A percentile compares a stretch with the other conserved stretches of the same genome.
Evolutionary conservation across 2,113 vertebrate species (phyloP).

Genomic region (Esox niger): DNA sequence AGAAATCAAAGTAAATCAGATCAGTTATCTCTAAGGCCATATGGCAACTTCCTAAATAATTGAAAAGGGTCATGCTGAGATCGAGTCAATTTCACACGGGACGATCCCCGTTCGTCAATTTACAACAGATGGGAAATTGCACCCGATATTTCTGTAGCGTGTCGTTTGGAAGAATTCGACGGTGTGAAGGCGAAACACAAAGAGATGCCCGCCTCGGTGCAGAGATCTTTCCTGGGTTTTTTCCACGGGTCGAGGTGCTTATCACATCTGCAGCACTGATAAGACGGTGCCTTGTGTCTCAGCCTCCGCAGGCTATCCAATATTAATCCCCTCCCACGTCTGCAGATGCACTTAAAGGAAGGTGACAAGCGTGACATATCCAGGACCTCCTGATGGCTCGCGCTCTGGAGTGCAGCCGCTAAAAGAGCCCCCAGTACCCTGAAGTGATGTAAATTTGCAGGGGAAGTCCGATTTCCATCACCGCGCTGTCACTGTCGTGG

Average conservation of each 20-base stretch:
- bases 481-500: slow-evolving; percentile 72
- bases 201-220: slow-evolving; percentile 67
- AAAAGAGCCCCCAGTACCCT: slow-evolving; percentile 73
- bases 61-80: slow-evolving; percentile 67
- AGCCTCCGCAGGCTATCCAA: slow-evolving; percentile 77
- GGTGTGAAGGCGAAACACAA: slow-evolving; percentile 57
- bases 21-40: slow-evolving; percentile 62
- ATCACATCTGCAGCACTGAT: slow-evolving; percentile 70
- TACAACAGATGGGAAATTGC: slow-evolving; percentile 72
- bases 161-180: slow-evolving; percentile 57
- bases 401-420: slow-evolving; percentile 69
- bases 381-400: slow-evolving; percentile 79
- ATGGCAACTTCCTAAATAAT: slow-evolving; percentile 69
- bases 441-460: slow-evolving; percentile 74
- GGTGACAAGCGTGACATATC: slow-evolving; percentile 79
- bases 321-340: slow-evolving; percentile 80
- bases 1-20: slow-evolving; percentile 61
- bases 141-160: slow-evolving; percentile 58
- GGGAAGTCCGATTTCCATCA: slow-evolving; percentile 74
- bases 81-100: slow-evolving; percentile 69
- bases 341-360: slow-evolving; percentile 75
- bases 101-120: slow-evolving; percentile 67
- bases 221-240: slow-evolving; percentile 65
- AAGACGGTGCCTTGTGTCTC: slow-evolving; percentile 65
- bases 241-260: slow-evolving; percentile 68